A percentile compares a stretch with the other conserved stretches of the same genome.
phyloP scores from a whole-genome alignment of 2,113 vertebrate genomes.

The Pithys albifrons region DNA sequence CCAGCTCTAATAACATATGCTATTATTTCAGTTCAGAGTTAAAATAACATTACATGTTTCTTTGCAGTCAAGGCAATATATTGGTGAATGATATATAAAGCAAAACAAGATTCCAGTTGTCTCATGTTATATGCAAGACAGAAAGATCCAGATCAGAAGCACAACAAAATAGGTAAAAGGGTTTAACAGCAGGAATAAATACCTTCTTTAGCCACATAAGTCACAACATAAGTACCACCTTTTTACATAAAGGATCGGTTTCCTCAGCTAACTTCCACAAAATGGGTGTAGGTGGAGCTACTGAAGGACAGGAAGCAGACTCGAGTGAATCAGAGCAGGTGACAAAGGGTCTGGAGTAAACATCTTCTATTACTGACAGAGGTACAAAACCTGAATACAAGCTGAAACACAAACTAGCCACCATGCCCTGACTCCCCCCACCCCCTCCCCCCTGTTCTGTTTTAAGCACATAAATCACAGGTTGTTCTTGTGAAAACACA shows the following conservation, averaged over 20 bases:
- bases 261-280: constrained; percentile 41
- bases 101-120: constrained; percentile 5
- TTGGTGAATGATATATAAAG: not conserved
- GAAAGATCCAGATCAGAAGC: not conserved
- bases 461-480: not conserved
- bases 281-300: constrained; percentile 23
- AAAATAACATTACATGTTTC: constrained; percentile 1
- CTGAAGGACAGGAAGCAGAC: constrained; percentile 54
- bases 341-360: constrained; percentile 33
- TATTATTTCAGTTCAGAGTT: constrained; percentile 3
- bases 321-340: constrained; percentile 44
- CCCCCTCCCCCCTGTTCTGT: not conserved
- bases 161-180: not conserved
- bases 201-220: constrained; percentile 42
- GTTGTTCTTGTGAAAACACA: not conserved
- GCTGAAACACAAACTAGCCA: not conserved
- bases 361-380: not conserved
- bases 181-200: constrained; percentile 41
- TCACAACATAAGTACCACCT: constrained; percentile 42
- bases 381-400: not conserved
- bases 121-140: not conserved
- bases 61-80: constrained; percentile 28
- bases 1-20: constrained; percentile 49
- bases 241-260: constrained; percentile 22
- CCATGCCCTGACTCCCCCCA: not conserved